These are phyloP conservation scores for Micropterix aruncella DNA, from an alignment of 2,888 invertebrate genomes.

Conservation along the genomic window DNA sequence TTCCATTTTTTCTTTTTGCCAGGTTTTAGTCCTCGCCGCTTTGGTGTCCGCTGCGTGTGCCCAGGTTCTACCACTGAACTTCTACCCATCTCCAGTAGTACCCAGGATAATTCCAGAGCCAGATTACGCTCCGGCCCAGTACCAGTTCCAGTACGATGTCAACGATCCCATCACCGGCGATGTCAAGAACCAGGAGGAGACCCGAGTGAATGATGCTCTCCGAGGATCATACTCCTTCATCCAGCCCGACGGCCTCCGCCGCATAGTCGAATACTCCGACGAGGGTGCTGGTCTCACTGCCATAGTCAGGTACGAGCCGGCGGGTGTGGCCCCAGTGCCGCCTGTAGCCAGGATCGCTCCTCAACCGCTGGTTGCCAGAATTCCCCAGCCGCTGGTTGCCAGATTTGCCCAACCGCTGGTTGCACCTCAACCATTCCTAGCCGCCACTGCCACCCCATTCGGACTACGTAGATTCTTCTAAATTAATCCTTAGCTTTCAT, in stretches of 20 bases:
- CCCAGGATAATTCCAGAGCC: slow-evolving; percentile 6
- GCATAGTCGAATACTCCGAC: slow-evolving; percentile 11
- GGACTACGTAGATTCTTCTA: too few species aligned
- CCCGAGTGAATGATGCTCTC: slow-evolving; percentile 11
- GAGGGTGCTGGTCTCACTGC: slow-evolving; percentile 2
- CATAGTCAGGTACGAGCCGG: neutral
- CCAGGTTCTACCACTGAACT: slow-evolving; percentile 6
- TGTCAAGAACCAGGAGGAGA: slow-evolving; percentile 12
- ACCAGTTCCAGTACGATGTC: slow-evolving; percentile 12
- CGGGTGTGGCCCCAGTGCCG: neutral
- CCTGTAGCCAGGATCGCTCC: too few species aligned
- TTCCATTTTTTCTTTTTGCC: too few species aligned
- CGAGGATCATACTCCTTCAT: slow-evolving; percentile 11
- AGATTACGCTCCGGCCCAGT: slow-evolving; percentile 3
- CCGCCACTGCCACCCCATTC: too few species aligned
- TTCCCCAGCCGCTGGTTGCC: too few species aligned
- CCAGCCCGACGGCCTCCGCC: slow-evolving; percentile 10
- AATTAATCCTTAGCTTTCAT: too few species aligned
- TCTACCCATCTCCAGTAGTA: slow-evolving; percentile 9
- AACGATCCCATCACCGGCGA: slow-evolving; percentile 13
- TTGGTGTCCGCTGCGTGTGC: slow-evolving; percentile 10
- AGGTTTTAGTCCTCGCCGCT: slow-evolving; percentile 10
- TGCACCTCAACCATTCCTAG: too few species aligned
- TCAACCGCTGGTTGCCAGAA: too few species aligned
- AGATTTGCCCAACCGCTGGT: too few species aligned